Evolutionary conservation across 2,797 vertebrate species (phyloP).

Genomic region (Parotocinclus haroldoi): DNA sequence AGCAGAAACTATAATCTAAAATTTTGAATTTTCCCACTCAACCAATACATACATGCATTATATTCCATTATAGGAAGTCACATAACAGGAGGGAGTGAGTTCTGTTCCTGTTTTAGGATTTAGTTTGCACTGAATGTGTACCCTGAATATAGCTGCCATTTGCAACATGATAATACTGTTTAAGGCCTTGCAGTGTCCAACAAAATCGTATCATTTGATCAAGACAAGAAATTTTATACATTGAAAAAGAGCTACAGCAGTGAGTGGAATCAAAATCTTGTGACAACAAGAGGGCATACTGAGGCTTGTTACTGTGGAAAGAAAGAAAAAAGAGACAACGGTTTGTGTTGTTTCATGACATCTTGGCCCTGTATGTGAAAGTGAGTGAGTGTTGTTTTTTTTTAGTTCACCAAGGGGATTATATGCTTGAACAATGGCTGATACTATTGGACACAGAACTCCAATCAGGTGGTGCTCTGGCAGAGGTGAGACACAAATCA

Average conservation of each 20-base stretch:
- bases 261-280: constrained; percentile 6
- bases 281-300: constrained; percentile 14
- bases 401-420: constrained; percentile 20
- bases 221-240: constrained; percentile 12
- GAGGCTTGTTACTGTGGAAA: constrained; percentile 24
- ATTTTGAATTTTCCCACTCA: no score
- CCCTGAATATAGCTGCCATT: constrained; percentile 29
- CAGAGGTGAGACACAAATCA: constrained; percentile 5
- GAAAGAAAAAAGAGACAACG: constrained; percentile 21
- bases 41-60: no score
- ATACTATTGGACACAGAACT: constrained; percentile 12
- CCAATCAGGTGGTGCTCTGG: constrained; percentile 12
- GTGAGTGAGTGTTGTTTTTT: constrained; percentile 7
- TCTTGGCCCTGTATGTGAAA: constrained; percentile 1
- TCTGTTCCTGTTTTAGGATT: no score
- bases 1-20: no score
- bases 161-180: constrained; percentile 41
- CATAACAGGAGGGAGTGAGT: no score
- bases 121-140: neutral
- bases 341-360: constrained; percentile 33
- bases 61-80: no score
- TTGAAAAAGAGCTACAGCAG: neutral
- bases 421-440: constrained; percentile 9
- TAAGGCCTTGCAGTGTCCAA: constrained; percentile 22
- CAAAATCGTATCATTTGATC: constrained; percentile 14